Evolutionary conservation across 2,888 invertebrate genomes (phyloP).

Genomic region (Incurvaria masculella): DNA sequence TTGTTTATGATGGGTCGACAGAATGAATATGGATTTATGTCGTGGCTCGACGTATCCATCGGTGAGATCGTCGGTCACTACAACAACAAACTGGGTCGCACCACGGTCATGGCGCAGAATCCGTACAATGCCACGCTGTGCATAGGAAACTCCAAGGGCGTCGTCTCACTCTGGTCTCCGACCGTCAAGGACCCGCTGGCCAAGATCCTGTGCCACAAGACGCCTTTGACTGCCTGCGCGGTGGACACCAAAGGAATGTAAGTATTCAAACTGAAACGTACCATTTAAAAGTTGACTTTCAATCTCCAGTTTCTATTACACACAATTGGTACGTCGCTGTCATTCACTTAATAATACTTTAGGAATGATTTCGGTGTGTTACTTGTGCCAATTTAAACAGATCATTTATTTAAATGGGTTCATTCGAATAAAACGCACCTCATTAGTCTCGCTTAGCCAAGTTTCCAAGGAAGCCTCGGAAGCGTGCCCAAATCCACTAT

Average conservation of each 20-base stretch:
- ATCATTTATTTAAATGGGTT: not conserved
- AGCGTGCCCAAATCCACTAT: too few relatives aligned
- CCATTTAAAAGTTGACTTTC: not conserved
- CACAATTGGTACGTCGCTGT: too few relatives aligned
- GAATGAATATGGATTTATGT: constrained; percentile 74
- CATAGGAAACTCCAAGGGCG: constrained; percentile 87
- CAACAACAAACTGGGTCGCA: constrained; percentile 72
- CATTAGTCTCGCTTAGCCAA: too few relatives aligned
- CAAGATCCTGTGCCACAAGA: constrained; percentile 87
- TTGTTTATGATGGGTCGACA: too few relatives aligned
- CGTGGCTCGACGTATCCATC: constrained; percentile 93
- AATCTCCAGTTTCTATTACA: too few relatives aligned
- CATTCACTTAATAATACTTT: constrained; percentile 1
- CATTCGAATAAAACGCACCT: too few relatives aligned
- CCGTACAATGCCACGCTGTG: constrained; percentile 90
- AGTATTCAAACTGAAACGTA: constrained; percentile 31
- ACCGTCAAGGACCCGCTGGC: constrained; percentile 80
- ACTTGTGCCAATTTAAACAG: not conserved
- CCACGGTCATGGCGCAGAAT: constrained; percentile 88
- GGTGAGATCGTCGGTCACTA: constrained; percentile 83
- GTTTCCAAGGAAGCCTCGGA: too few relatives aligned
- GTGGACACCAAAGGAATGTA: constrained; percentile 83
- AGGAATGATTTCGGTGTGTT: constrained; percentile 1
- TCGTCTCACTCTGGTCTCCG: constrained; percentile 96
- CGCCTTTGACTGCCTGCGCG: constrained; percentile 74